A percentile compares a stretch with the other conserved stretches of the same genome.
Evolutionary conservation across 2,113 vertebrate genomes (phyloP).

Genomic region (Melanocharis versteri): DNA sequence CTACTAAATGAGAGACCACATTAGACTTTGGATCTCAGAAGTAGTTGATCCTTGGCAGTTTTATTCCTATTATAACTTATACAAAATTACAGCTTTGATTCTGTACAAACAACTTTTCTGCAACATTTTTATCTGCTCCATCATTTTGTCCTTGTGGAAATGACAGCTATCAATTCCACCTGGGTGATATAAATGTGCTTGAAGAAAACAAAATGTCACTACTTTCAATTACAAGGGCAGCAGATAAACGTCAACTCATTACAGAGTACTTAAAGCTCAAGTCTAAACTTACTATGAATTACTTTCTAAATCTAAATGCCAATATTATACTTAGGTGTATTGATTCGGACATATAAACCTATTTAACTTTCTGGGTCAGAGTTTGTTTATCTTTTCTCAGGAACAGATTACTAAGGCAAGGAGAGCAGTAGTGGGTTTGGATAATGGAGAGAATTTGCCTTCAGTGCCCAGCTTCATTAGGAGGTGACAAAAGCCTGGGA

Average conservation of each 20-base stretch:
- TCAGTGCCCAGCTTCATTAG: neutral
- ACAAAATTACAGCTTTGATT: neutral
- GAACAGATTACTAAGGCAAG: neutral
- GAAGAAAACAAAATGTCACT: neutral
- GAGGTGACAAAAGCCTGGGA: neutral
- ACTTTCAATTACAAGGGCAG: neutral
- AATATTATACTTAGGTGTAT: constrained; percentile 32
- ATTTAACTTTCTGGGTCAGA: neutral
- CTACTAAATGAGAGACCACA: neutral
- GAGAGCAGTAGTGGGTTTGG: neutral
- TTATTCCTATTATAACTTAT: neutral
- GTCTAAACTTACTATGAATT: constrained; percentile 35
- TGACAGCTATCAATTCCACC: neutral
- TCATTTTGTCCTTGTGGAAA: neutral
- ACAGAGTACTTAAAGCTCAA: neutral
- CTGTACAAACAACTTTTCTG: neutral
- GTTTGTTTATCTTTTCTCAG: neutral
- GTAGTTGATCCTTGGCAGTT: neutral
- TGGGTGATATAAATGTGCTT: neutral
- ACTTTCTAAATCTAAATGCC: constrained; percentile 48
- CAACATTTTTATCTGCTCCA: neutral
- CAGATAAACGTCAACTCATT: neutral
- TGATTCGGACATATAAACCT: constrained; percentile 1
- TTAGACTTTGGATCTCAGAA: neutral
- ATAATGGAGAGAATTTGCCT: neutral